These are phyloP conservation scores for Galerucella nymphaeae DNA, from an alignment of 2,888 invertebrate species.

Conservation along the genomic window DNA sequence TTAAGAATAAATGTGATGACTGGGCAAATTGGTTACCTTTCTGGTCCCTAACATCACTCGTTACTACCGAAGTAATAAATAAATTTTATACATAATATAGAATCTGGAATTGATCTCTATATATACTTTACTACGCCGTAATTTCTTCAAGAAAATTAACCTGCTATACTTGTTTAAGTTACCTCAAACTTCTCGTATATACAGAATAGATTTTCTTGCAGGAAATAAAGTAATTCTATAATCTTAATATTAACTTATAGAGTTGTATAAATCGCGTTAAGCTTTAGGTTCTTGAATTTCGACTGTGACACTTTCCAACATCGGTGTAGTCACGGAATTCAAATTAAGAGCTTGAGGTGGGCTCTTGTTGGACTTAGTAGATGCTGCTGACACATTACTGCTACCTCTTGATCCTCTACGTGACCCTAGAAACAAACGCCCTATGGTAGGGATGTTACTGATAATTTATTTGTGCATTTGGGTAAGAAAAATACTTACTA, in stretches of 20 bases:
- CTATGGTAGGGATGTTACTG: slow-evolving; percentile 45
- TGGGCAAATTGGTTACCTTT: slow-evolving; percentile 60
- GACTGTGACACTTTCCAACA: slow-evolving; percentile 77
- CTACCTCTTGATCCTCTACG: slow-evolving; percentile 81
- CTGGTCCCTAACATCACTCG: slow-evolving; percentile 64
- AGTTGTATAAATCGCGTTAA: slow-evolving; percentile 40
- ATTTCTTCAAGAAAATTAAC: slow-evolving; percentile 17
- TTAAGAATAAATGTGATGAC: slow-evolving; percentile 57
- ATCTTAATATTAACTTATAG: slow-evolving; percentile 16
- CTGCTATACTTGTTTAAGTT: not conserved
- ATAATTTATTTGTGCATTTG: slow-evolving; percentile 33
- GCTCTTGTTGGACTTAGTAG: slow-evolving; percentile 75
- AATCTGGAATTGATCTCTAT: slow-evolving; percentile 32
- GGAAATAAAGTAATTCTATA: slow-evolving; percentile 42
- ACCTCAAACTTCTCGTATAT: not conserved
- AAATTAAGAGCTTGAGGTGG: slow-evolving; percentile 59
- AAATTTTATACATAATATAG: slow-evolving; percentile 42
- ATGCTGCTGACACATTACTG: slow-evolving; percentile 82
- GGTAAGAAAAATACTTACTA: not conserved
- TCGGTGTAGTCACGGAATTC: slow-evolving; percentile 63
- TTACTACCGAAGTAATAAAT: slow-evolving; percentile 58
- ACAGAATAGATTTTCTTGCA: not conserved
- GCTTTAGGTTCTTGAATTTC: slow-evolving; percentile 78
- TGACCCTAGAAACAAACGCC: slow-evolving; percentile 67
- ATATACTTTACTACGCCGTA: not conserved